phyloP scores from a whole-genome alignment of 2,113 vertebrate genomes.

The Ageneiosus marmoratus region DNA sequence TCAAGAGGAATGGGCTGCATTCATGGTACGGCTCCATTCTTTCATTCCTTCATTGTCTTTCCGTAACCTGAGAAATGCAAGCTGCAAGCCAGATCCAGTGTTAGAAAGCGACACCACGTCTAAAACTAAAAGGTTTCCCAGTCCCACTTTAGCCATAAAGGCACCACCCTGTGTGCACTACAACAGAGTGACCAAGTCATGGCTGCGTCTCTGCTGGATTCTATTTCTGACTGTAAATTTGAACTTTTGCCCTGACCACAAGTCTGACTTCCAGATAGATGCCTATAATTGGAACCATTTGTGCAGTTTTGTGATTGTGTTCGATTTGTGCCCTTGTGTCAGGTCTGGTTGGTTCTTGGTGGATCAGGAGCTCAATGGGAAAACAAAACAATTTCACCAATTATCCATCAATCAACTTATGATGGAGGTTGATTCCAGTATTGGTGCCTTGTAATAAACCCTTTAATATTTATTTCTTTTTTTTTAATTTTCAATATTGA shows the following conservation, averaged over 20 bases:
- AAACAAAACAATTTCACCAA: background rate
- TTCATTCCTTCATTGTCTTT: background rate
- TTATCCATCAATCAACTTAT: background rate
- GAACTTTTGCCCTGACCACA: slow-evolving; percentile 53
- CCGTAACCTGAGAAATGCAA: background rate
- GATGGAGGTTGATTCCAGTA: too few species aligned
- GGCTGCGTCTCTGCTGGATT: slow-evolving; percentile 32
- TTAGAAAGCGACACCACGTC: background rate
- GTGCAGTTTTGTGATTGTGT: slow-evolving; percentile 26
- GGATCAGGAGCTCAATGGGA: background rate
- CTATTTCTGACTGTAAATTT: slow-evolving; percentile 52
- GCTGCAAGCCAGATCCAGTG: background rate
- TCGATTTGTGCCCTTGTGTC: background rate
- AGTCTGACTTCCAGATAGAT: slow-evolving; percentile 27
- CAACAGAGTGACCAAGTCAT: background rate
- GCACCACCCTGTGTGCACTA: slow-evolving; percentile 19
- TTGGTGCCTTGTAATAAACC: too few species aligned
- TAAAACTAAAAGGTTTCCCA: background rate
- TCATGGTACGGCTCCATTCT: slow-evolving; percentile 67
- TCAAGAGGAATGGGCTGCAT: slow-evolving; percentile 75
- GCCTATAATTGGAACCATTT: slow-evolving; percentile 41
- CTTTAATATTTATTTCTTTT: too few species aligned
- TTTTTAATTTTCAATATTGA: background rate
- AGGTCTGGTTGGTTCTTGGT: background rate
- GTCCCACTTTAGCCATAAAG: slow-evolving; percentile 13